Conservation (phyloP, 2,888 invertebrate species). For the Drosophila mimica region DNA sequence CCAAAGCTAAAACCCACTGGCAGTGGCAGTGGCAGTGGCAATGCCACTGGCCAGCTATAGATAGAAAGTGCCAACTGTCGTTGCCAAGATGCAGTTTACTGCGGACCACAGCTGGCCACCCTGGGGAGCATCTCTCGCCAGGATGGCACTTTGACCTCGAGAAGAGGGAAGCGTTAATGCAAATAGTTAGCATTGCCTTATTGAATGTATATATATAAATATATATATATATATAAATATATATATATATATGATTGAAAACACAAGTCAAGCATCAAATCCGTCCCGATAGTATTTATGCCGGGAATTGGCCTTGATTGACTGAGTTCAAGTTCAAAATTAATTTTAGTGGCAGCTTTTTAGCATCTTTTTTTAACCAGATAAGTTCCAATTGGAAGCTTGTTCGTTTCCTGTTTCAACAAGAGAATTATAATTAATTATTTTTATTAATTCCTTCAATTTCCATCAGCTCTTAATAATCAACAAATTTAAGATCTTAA, state of each 20-base stretch:
- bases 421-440: not conserved
- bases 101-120: not conserved
- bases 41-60: not conserved
- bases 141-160: not conserved
- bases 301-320: not conserved
- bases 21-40: slow-evolving; percentile 5
- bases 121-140: not conserved
- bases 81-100: not conserved
- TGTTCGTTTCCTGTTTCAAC: not conserved
- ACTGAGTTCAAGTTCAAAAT: not conserved
- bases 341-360: not conserved
- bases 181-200: not conserved
- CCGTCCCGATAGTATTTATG: not conserved
- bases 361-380: not conserved
- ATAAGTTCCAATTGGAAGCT: not conserved
- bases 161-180: not conserved
- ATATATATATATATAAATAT: not conserved
- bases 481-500: not conserved
- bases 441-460: not conserved
- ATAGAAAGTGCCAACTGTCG: not conserved
- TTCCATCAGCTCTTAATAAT: not conserved
- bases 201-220: not conserved
- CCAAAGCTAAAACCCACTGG: slow-evolving; percentile 13
- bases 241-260: not conserved
- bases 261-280: not conserved